These are phyloP conservation scores for Scophthalmus maximus DNA, from an alignment of 2,113 vertebrate genomes.

Conservation along the genomic window DNA sequence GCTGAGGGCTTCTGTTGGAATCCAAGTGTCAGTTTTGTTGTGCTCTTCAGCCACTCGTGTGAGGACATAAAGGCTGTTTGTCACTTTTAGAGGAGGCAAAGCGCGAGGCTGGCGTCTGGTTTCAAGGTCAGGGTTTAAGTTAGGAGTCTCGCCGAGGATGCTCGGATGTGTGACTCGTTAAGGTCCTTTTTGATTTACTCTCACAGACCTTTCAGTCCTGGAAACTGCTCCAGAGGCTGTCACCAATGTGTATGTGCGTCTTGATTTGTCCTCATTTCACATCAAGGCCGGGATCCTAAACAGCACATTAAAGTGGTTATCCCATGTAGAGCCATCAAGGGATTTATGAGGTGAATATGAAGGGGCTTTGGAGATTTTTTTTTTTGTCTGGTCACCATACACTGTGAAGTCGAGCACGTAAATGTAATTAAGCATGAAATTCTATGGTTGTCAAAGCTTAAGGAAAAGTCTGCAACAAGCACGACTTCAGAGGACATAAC, in stretches of 20 bases:
- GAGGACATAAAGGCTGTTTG: conserved; percentile 28
- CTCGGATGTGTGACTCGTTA: conserved; percentile 6
- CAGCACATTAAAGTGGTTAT: conserved; percentile 38
- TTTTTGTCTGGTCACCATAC: conserved; percentile 45
- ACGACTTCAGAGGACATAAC: no score
- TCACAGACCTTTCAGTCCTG: conserved; percentile 17
- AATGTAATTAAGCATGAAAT: conserved; percentile 50
- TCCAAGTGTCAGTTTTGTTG: conserved; percentile 52
- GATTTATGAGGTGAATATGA: conserved; percentile 47
- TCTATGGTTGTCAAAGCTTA: conserved; percentile 55
- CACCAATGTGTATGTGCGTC: conserved; percentile 46
- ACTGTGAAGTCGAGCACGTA: conserved; percentile 40
- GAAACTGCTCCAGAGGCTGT: conserved; percentile 47
- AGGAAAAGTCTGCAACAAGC: conserved; percentile 28
- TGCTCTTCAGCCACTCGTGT: conserved; percentile 48
- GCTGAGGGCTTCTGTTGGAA: conserved; percentile 62
- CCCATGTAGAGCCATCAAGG: conserved; percentile 16
- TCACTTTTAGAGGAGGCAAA: conserved; percentile 15
- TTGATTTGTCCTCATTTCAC: conserved; percentile 63
- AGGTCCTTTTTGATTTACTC: conserved; percentile 40
- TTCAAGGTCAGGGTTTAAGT: conserved; percentile 17
- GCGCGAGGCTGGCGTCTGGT: neutral
- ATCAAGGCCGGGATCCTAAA: conserved; percentile 21
- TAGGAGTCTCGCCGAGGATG: conserved; percentile 9
- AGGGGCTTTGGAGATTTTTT: conserved; percentile 24